phyloP scores from a whole-genome alignment of 2,113 vertebrate species.

The Lophotis ruficrista region DNA sequence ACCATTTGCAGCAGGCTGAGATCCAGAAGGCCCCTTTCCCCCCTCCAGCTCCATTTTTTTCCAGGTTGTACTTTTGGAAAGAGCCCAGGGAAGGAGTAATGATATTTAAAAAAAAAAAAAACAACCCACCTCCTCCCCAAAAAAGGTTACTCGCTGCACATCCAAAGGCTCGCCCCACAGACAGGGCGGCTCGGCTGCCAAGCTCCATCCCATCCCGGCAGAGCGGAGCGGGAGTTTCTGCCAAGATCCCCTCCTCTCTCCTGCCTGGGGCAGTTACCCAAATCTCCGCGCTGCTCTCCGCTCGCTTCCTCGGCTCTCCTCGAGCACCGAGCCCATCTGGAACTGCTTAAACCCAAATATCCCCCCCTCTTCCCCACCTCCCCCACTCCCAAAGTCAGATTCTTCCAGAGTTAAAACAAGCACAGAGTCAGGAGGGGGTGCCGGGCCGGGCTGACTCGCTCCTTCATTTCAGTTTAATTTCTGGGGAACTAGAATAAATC shows the following conservation, averaged over 20 bases:
- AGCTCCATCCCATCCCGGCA: conserved; percentile 47
- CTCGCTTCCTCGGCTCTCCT: conserved; percentile 77
- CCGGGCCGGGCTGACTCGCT: conserved; percentile 49
- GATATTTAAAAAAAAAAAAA: background rate
- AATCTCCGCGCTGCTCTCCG: conserved; percentile 50
- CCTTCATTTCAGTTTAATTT: conserved; percentile 81
- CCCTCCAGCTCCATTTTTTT: background rate
- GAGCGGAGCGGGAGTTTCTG: conserved; percentile 30
- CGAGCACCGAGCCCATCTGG: conserved; percentile 79
- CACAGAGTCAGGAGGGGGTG: conserved; percentile 69
- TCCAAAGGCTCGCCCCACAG: conserved; percentile 54
- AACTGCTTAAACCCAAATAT: conserved; percentile 85
- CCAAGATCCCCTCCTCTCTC: conserved; percentile 64
- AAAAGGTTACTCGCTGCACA: conserved; percentile 31
- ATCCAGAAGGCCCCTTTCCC: background rate
- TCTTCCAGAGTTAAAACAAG: conserved; percentile 85
- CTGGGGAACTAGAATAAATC: conserved; percentile 76
- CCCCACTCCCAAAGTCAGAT: conserved; percentile 73
- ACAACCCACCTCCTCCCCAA: conserved; percentile 17
- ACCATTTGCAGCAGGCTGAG: background rate
- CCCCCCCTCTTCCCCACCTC: conserved; percentile 43
- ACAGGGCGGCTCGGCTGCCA: conserved; percentile 36
- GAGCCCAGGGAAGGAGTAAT: conserved; percentile 28
- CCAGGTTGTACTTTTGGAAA: conserved; percentile 54
- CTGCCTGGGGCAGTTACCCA: conserved; percentile 73